phyloP scores from a whole-genome alignment of 2,113 vertebrate species.

The Tursiops truncatus region DNA sequence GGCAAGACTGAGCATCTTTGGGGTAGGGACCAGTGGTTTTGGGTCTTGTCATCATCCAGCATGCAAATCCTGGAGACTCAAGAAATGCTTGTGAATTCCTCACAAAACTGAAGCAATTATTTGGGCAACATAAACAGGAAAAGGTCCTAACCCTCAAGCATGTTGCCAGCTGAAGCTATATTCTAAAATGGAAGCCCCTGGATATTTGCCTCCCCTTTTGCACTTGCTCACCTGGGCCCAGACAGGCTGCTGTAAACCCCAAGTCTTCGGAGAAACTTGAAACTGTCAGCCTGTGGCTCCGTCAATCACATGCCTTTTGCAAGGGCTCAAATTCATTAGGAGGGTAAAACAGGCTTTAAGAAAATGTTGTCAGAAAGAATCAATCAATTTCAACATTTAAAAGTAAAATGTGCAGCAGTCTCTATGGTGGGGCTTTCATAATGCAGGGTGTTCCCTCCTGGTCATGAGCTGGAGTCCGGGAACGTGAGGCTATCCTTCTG shows the following conservation, averaged over 20 bases:
- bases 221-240: not conserved
- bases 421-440: not conserved
- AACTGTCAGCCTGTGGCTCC: constrained; percentile 35
- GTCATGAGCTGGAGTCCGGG: not conserved
- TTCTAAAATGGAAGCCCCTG: not conserved
- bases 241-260: not conserved
- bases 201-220: not conserved
- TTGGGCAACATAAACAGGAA: not conserved
- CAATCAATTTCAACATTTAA: constrained; percentile 70
- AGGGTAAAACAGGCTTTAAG: constrained; percentile 61
- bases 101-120: not conserved
- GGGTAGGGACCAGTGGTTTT: too few species aligned
- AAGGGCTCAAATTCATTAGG: constrained; percentile 63
- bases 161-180: not conserved
- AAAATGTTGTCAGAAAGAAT: constrained; percentile 76
- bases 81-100: not conserved
- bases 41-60: not conserved
- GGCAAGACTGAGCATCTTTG: not conserved
- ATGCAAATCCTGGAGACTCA: not conserved
- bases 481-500: not conserved
- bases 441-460: not conserved
- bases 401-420: constrained; percentile 52
- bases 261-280: not conserved
- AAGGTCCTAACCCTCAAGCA: not conserved
- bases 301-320: constrained; percentile 12